Conservation (phyloP, 2,888 invertebrate genomes). For the Actias luna region DNA sequence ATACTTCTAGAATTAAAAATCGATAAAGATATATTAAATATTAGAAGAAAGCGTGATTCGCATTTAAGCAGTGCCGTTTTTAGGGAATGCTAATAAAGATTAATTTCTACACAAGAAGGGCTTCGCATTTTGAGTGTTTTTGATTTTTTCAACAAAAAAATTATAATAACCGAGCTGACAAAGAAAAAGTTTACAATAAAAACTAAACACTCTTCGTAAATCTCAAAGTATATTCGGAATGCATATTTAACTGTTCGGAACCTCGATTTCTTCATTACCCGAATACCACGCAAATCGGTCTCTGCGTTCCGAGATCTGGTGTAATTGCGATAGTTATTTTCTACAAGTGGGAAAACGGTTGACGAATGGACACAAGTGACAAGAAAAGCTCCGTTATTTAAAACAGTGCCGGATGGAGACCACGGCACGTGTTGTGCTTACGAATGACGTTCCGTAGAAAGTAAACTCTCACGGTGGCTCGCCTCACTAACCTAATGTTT, state of each 20-base stretch:
- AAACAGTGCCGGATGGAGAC: conserved; percentile 41
- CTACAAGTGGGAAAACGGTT: conserved; percentile 16
- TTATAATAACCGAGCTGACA: not conserved
- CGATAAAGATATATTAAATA: not conserved
- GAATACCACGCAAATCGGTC: not conserved
- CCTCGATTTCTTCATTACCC: not conserved
- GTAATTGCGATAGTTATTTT: not conserved
- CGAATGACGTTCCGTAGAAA: conserved; percentile 66
- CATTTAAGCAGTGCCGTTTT: not conserved
- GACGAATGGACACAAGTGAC: conserved; percentile 31
- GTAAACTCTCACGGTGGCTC: conserved; percentile 60
- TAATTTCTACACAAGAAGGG: no score
- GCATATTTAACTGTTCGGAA: no score
- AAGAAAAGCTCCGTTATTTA: conserved; percentile 60
- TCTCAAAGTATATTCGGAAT: not conserved
- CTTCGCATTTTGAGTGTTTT: not conserved
- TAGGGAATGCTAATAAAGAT: not conserved
- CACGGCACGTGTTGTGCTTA: conserved; percentile 64
- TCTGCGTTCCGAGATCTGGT: not conserved
- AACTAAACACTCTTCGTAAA: not conserved
- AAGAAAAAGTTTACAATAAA: no score
- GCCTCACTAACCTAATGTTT: conserved; percentile 25
- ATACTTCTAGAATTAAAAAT: no score
- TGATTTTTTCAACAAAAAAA: not conserved
- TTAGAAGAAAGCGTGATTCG: not conserved